These are phyloP conservation scores for Conomelus anceps DNA, from an alignment of 2,888 invertebrate species.

Conservation along the genomic window DNA sequence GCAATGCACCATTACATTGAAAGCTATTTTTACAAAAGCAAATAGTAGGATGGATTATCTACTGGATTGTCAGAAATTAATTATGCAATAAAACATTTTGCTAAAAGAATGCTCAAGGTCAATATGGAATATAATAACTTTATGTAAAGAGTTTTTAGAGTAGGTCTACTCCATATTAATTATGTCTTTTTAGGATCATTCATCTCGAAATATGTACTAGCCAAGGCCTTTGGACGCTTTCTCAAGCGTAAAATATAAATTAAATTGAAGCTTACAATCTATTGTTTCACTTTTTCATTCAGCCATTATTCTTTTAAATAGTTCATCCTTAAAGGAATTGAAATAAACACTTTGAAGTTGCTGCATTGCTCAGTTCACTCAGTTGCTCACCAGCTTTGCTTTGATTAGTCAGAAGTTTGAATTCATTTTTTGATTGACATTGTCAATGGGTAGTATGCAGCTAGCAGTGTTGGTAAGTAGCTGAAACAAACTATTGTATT, in stretches of 20 bases:
- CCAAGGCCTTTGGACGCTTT: neutral
- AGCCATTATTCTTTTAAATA: neutral
- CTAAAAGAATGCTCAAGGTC: neutral
- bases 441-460: neutral
- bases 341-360: neutral
- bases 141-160: neutral
- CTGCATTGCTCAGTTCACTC: neutral
- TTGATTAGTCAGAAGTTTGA: neutral
- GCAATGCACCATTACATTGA: too few species aligned
- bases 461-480: neutral
- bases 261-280: neutral
- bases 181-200: neutral
- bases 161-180: neutral
- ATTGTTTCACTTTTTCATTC: neutral
- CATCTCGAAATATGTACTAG: neutral
- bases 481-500: neutral
- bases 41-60: too few species aligned
- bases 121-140: neutral
- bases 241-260: neutral
- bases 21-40: too few species aligned
- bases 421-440: neutral
- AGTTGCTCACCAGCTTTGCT: neutral
- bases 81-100: too few species aligned
- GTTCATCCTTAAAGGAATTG: neutral
- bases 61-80: too few species aligned